Evolutionary conservation across 2,797 vertebrate species (phyloP).

Genomic region (Remorina albescens): DNA sequence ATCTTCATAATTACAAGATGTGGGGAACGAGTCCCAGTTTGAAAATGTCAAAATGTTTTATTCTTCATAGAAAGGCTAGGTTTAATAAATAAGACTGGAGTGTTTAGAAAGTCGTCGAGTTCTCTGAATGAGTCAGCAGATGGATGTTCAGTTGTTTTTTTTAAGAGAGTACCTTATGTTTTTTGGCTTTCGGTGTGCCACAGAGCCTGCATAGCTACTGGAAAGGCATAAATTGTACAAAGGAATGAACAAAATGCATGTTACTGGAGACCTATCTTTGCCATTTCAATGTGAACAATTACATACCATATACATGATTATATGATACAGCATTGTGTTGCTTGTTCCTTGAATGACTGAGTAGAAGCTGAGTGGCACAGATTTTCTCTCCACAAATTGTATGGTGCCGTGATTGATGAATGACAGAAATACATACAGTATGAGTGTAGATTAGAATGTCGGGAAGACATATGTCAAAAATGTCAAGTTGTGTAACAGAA

Average conservation of each 20-base stretch:
- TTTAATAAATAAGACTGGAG: slow-evolving; percentile 77
- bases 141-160: slow-evolving; percentile 18
- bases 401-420: slow-evolving; percentile 63
- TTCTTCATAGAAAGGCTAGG: slow-evolving; percentile 62
- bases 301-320: slow-evolving; percentile 68
- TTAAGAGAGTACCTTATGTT: slow-evolving; percentile 52
- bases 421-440: slow-evolving; percentile 74
- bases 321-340: slow-evolving; percentile 68
- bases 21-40: slow-evolving; percentile 65
- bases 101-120: slow-evolving; percentile 29
- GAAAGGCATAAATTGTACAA: slow-evolving; percentile 59
- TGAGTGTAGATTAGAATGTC: slow-evolving; percentile 58
- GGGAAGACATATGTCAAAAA: slow-evolving; percentile 49
- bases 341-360: slow-evolving; percentile 72
- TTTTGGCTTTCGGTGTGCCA: slow-evolving; percentile 51
- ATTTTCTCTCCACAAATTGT: slow-evolving; percentile 73
- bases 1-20: slow-evolving; percentile 83
- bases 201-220: slow-evolving; percentile 42
- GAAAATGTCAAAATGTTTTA: slow-evolving; percentile 74
- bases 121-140: slow-evolving; percentile 28
- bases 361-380: slow-evolving; percentile 59
- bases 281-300: slow-evolving; percentile 75
- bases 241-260: slow-evolving; percentile 75
- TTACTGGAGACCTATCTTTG: slow-evolving; percentile 65
- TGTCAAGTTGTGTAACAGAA: slow-evolving; percentile 28